Base-by-base conservation (phyloP, 2,113 vertebrate genomes). In the Nycticorax nycticorax region DNA sequence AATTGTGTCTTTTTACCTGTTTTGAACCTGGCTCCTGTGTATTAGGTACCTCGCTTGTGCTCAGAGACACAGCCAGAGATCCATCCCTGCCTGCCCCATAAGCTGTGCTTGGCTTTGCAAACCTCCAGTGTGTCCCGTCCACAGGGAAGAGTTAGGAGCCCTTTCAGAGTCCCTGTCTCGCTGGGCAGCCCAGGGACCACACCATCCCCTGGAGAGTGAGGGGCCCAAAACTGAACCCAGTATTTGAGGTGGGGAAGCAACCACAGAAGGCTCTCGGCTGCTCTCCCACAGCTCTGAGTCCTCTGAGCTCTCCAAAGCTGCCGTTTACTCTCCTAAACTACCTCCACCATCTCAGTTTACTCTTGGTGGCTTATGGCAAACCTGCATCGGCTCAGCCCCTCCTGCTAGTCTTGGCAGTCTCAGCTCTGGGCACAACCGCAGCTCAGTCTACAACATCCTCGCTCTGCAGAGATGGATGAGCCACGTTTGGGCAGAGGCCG, bases 401-500 rank as follows among this genome's bases (percentile, higher is more conserved):
- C 30, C 32, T 9, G 30, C 45, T 41, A 41, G 19, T 19, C 63
- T 8, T 8, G 4, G 30, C 0, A 3, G 10, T 12, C 52, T 45
- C 55, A 67, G 68, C 60, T 59, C 60, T 39, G 81, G 50, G 41
- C 26, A 48, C 41, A 57, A 3, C 5, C 8, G 0, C 48, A 7
- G 53, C 6, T 63, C 68, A 27, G 37, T 27, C 48, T 90, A 41
- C 41, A 50, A 5, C 0, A 0, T 60, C 74, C 22, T 26, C 0
- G 1, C 60, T 52, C 57, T 52, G 79, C 64, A 59, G 37, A 63
- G 55, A 20, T 23, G 32, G 50, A 71, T 6, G 12, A 71, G 32
- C 21, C 41, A 5, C 0, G 0, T n/a, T 73, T 48, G 1, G 0
- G 69, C 45, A 81, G n/a, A 67, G 41, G 7, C n/a, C 28, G 27